Percentiles rank a stretch among this genome's conserved stretches.
These are phyloP conservation scores for Aphidius ervi DNA, from an alignment of 1,140 invertebrate species.

Conservation along the genomic window DNA sequence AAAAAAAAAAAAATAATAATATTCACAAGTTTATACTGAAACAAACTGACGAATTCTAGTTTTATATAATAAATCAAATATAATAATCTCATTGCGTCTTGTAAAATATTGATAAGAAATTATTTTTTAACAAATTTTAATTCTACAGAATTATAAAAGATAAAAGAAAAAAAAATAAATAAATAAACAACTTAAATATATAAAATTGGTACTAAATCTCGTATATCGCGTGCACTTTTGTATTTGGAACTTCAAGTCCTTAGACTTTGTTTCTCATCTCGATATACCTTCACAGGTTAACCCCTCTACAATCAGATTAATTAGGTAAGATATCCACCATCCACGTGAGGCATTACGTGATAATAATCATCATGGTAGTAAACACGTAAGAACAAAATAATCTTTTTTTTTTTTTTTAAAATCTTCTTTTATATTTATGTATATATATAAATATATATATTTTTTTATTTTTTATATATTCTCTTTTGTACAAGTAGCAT, in stretches of 20 bases:
- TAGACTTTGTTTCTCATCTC: neutral
- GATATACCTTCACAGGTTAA: neutral
- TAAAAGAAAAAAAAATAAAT: slow-evolving; percentile 17
- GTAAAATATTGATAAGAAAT: too few relatives aligned
- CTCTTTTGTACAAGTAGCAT: too few relatives aligned
- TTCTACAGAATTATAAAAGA: slow-evolving; percentile 14
- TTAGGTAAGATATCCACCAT: slow-evolving; percentile 23
- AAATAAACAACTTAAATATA: slow-evolving; percentile 4
- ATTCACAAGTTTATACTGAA: too few relatives aligned
- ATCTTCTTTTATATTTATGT: neutral
- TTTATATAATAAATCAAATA: too few relatives aligned
- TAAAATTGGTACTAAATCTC: slow-evolving; percentile 20
- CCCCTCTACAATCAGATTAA: slow-evolving; percentile 22
- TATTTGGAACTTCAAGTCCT: neutral
- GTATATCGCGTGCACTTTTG: slow-evolving; percentile 14
- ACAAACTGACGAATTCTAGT: too few relatives aligned
- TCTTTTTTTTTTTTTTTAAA: slow-evolving; percentile 18
- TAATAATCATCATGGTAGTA: slow-evolving; percentile 23
- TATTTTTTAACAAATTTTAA: neutral
- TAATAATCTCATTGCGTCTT: neutral
- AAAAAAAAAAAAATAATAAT: too few relatives aligned
- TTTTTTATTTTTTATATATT: too few relatives aligned
- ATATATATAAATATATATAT: too few relatives aligned
- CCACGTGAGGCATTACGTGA: slow-evolving; percentile 25
- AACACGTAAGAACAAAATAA: slow-evolving; percentile 24